Conservation (phyloP, 2,888 invertebrate species). For the Eutolmus rufibarbis region DNA sequence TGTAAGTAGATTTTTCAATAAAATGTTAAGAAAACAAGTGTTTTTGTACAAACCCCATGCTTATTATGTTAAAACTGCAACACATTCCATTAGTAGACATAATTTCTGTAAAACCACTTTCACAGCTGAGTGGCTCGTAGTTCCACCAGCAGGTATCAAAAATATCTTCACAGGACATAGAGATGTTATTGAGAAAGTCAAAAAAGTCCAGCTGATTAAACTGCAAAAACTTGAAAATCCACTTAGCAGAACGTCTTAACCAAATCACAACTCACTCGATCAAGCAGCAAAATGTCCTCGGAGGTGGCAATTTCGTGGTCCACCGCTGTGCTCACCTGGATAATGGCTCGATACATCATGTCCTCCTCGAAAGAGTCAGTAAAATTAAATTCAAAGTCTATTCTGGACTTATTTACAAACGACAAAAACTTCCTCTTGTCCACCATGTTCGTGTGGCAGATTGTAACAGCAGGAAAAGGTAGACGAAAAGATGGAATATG, state of each 20-base stretch:
- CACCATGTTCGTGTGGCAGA: not conserved
- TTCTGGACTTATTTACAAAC: not conserved
- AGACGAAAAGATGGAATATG: not conserved
- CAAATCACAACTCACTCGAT: slow-evolving; percentile 28
- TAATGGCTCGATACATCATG: slow-evolving; percentile 30
- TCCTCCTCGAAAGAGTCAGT: not conserved
- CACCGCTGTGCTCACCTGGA: slow-evolving; percentile 21
- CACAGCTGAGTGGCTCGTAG: not conserved
- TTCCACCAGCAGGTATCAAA: not conserved
- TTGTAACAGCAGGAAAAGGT: slow-evolving; percentile 23
- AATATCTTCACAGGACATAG: not conserved
- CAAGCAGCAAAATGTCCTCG: slow-evolving; percentile 38
- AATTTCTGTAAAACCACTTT: not conserved
- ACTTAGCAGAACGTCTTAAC: not conserved
- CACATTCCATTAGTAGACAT: slow-evolving; percentile 37
- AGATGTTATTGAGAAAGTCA: not conserved
- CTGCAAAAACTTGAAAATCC: not conserved
- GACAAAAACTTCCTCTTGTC: not conserved
- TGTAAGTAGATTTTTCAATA: not conserved
- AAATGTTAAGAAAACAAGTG: not conserved
- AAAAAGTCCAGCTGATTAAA: not conserved
- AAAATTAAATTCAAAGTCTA: not conserved
- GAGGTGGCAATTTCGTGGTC: slow-evolving; percentile 32
- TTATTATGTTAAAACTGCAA: slow-evolving; percentile 42
- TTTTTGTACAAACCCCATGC: not conserved